A percentile compares a stretch with the other conserved stretches of the same genome.
phyloP scores from a whole-genome alignment of 2,888 invertebrate genomes.

The Drosophila conformis region DNA sequence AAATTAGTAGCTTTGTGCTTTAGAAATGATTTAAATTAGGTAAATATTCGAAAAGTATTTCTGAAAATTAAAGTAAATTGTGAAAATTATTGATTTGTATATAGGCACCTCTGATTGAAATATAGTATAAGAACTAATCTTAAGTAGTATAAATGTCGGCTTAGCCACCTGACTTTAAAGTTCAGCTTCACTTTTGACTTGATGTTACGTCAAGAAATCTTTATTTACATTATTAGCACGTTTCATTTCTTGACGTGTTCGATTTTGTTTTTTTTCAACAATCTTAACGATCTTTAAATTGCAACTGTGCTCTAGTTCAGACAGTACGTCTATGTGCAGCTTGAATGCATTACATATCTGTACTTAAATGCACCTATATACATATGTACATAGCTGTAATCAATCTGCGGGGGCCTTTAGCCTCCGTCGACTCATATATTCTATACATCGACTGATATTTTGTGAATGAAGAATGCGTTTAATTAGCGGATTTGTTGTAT shows the following conservation, averaged over 20 bases:
- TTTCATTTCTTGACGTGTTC: conserved; percentile 40
- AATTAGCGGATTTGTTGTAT: conserved; percentile 64
- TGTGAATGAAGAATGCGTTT: conserved; percentile 59
- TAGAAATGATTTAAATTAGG: not conserved
- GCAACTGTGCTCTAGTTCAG: conserved; percentile 54
- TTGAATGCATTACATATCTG: conserved; percentile 18
- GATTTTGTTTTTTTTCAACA: conserved; percentile 12
- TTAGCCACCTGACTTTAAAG: not conserved
- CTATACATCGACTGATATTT: conserved; percentile 15
- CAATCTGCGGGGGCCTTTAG: conserved; percentile 38
- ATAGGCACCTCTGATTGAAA: not conserved
- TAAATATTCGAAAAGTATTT: not conserved
- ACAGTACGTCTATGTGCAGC: conserved; percentile 47
- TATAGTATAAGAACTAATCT: not conserved
- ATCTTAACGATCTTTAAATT: conserved; percentile 51
- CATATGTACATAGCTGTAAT: conserved; percentile 22
- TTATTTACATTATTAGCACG: conserved; percentile 35
- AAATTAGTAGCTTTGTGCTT: not conserved
- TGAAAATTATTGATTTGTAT: not conserved
- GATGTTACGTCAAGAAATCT: not conserved
- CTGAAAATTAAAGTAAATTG: not conserved
- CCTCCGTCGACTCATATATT: conserved; percentile 10
- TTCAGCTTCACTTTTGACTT: not conserved
- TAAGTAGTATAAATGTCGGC: not conserved
- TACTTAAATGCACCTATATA: not conserved